Evolutionary conservation across 2,888 invertebrate genomes (phyloP).

Genomic region (Pyrochroa serraticornis): DNA sequence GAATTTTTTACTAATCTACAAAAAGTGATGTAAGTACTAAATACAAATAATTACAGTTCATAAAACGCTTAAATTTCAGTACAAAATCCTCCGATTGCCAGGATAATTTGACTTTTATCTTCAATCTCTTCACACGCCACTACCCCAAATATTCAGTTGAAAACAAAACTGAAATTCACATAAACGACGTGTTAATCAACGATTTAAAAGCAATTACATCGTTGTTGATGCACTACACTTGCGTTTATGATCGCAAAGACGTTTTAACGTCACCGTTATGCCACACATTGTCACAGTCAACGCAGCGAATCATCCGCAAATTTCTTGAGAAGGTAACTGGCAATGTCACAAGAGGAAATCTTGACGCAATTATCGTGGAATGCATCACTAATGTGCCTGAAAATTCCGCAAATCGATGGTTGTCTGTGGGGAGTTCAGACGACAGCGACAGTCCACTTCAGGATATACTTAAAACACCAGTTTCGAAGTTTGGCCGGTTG

Average conservation of each 20-base stretch:
- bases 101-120: slow-evolving; percentile 41
- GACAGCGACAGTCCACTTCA: slow-evolving; percentile 45
- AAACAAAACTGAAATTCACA: slow-evolving; percentile 38
- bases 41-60: background rate
- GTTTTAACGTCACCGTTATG: slow-evolving; percentile 53
- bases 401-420: slow-evolving; percentile 29
- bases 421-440: slow-evolving; percentile 5
- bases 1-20: slow-evolving; percentile 49
- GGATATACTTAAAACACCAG: slow-evolving; percentile 50
- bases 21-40: slow-evolving; percentile 49
- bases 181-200: slow-evolving; percentile 37
- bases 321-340: slow-evolving; percentile 48
- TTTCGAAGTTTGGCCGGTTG: slow-evolving; percentile 36
- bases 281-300: slow-evolving; percentile 41
- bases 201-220: slow-evolving; percentile 47
- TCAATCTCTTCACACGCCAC: slow-evolving; percentile 39
- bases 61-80: slow-evolving; percentile 30
- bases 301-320: slow-evolving; percentile 48
- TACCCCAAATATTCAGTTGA: slow-evolving; percentile 44
- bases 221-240: slow-evolving; percentile 54
- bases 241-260: slow-evolving; percentile 51
- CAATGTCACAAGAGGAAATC: slow-evolving; percentile 40
- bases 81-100: slow-evolving; percentile 36
- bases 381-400: slow-evolving; percentile 31
- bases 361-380: slow-evolving; percentile 41